Base-by-base conservation (phyloP, 2,888 invertebrate species). In the Drosophila nr. perissopoda region DNA sequence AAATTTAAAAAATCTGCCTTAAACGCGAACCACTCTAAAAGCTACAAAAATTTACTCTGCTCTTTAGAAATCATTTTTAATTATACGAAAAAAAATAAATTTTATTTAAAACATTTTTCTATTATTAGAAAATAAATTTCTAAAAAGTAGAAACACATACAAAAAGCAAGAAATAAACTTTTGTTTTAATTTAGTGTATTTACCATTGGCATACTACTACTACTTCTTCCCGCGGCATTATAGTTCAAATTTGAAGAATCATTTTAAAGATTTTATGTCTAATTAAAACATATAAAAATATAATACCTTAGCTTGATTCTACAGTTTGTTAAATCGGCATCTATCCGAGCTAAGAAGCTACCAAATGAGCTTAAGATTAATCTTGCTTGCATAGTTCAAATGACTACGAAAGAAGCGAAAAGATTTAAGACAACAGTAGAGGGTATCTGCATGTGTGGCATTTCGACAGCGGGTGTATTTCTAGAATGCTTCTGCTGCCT, bases 391-490 rank as follows among this genome's bases (percentile, higher is more conserved):
- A 42, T 21, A 1, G 3, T 13, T 13, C 3, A 21, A 21, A 7
- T 21, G 1, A 1, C 4, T 0, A 21, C 4, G 21, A 21, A 13
- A 21, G 7, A 25, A 8, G 21, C 4, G 25, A 21, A 8, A 2
- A 1, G 8, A 45, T 8, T 16, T 16, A 16, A 5, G 11, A 11
- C 0, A 25, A 27, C 0, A 6, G 49, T 18, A 49, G 16, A 54
- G 74, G 51, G 58, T 59, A 59, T 53, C 11, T 21, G 1, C 11
- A 33, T 18, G 51, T 59, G 25, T 6, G 2, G 18, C 58, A 38
- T 21, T 16, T 66, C 58, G 62, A 2, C 8, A 21, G 7, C 1
- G 21, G 1, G 49, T 79, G 73, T 66, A 78, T 56, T 60, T 27
- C 2, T 49, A 10, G 27, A 25, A 49, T 27, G 49, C 27, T 10